These are phyloP conservation scores for Oasisia sp. DNA, from an alignment of 2,888 invertebrate species.

Conservation along the genomic window DNA sequence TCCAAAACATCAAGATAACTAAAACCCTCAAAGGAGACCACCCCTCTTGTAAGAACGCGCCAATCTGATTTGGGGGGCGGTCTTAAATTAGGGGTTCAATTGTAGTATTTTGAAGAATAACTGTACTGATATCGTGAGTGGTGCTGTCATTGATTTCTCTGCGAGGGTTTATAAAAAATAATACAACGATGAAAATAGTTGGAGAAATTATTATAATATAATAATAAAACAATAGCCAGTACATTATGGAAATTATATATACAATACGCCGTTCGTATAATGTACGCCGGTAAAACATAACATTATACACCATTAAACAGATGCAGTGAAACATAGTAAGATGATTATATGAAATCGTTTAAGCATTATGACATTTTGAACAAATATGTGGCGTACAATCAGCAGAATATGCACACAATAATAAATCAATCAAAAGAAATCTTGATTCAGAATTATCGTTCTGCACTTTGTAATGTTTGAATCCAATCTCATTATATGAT, in stretches of 20 bases:
- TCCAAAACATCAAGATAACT: too few species aligned
- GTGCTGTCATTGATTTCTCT: not conserved
- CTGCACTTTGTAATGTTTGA: not conserved
- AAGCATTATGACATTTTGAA: not conserved
- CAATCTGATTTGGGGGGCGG: too few species aligned
- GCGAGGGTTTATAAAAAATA: too few species aligned
- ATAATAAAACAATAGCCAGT: not conserved
- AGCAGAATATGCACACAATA: not conserved
- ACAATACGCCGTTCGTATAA: not conserved
- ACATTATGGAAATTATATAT: not conserved
- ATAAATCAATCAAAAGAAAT: not conserved
- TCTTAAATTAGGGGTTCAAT: too few species aligned
- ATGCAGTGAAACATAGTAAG: not conserved
- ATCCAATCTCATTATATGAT: not conserved
- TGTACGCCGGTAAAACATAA: not conserved
- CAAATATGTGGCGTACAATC: too few species aligned
- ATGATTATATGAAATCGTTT: not conserved
- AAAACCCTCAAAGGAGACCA: too few species aligned
- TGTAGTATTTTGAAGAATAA: too few species aligned
- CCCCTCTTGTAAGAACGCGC: too few species aligned
- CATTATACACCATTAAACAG: not conserved
- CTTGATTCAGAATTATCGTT: not conserved
- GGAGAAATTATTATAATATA: not conserved
- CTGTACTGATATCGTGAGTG: too few species aligned
- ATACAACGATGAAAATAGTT: not conserved